Evolutionary conservation across 1,140 invertebrate species (phyloP).

Genomic region (Conus ventricosus): DNA sequence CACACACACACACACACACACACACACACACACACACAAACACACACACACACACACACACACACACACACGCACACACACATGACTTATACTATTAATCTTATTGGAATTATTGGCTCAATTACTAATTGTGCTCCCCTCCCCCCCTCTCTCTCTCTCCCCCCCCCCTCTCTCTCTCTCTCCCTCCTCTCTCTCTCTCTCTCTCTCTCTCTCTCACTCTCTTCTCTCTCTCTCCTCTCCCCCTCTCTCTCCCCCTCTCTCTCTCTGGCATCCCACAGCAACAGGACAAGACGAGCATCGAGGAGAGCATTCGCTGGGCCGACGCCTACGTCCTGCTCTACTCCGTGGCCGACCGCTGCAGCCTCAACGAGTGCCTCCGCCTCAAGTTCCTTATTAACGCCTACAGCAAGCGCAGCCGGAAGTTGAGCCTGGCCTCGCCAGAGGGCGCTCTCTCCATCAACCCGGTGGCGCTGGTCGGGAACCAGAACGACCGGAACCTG

Average conservation of each 20-base stretch:
- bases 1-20: too few relatives aligned
- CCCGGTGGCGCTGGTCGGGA: constrained; percentile 85
- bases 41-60: too few relatives aligned
- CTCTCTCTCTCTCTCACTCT: background rate
- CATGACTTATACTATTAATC: too few relatives aligned
- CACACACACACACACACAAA: too few relatives aligned
- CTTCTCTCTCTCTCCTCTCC: background rate
- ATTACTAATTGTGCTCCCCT: background rate
- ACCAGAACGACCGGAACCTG: constrained; percentile 93
- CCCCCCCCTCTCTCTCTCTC: background rate
- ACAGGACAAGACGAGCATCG: constrained; percentile 84
- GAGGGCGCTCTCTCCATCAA: constrained; percentile 78
- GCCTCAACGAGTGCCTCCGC: constrained; percentile 87
- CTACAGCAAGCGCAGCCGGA: constrained; percentile 82
- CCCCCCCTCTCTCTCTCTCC: background rate
- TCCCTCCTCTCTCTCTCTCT: background rate
- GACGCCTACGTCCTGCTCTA: constrained; percentile 92
- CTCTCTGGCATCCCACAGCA: constrained; percentile 62
- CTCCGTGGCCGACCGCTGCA: constrained; percentile 90
- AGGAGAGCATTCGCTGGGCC: constrained; percentile 89
- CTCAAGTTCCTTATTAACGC: constrained; percentile 88
- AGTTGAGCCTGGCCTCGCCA: constrained; percentile 74
- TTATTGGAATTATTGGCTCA: too few relatives aligned
- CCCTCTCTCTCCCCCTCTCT: background rate
- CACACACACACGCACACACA: too few relatives aligned